These are phyloP conservation scores for Epinephelus coioides DNA, from an alignment of 2,797 vertebrate genomes.

Conservation along the genomic window DNA sequence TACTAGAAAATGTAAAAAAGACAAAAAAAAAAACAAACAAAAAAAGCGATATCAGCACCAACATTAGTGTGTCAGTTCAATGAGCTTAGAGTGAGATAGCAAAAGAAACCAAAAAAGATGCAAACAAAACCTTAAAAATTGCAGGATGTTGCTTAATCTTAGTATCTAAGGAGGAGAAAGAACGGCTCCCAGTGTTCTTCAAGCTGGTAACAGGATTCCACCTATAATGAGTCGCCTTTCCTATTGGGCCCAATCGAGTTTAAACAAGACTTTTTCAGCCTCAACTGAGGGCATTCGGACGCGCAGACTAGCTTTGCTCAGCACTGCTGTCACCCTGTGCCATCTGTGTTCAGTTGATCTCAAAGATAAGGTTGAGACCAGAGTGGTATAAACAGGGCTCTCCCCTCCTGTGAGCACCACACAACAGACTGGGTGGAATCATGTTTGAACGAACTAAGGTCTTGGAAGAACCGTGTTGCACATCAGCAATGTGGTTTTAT, in stretches of 20 bases:
- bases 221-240: constrained; percentile 55
- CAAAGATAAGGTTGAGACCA: constrained; percentile 64
- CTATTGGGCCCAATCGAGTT: constrained; percentile 54
- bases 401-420: constrained; percentile 54
- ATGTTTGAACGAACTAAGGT: constrained; percentile 57
- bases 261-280: constrained; percentile 60
- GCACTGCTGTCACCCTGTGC: constrained; percentile 64
- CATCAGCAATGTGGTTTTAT: constrained; percentile 82
- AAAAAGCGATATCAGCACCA: constrained; percentile 86
- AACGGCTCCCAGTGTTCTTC: constrained; percentile 59
- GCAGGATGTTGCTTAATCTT: constrained; percentile 81
- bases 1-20: constrained; percentile 84
- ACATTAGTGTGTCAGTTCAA: constrained; percentile 89
- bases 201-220: constrained; percentile 69
- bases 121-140: constrained; percentile 79
- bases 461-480: constrained; percentile 74
- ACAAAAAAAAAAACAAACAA: constrained; percentile 60
- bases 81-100: constrained; percentile 89
- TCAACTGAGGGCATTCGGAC: constrained; percentile 58
- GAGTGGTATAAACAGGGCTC: constrained; percentile 64
- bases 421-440: constrained; percentile 71
- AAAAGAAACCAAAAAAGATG: constrained; percentile 87
- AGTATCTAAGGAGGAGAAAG: constrained; percentile 73
- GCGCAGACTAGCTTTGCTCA: constrained; percentile 72
- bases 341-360: constrained; percentile 78